These are phyloP conservation scores for Trigoniulus corallinus DNA, from an alignment of 1,140 invertebrate genomes.

Conservation along the genomic window DNA sequence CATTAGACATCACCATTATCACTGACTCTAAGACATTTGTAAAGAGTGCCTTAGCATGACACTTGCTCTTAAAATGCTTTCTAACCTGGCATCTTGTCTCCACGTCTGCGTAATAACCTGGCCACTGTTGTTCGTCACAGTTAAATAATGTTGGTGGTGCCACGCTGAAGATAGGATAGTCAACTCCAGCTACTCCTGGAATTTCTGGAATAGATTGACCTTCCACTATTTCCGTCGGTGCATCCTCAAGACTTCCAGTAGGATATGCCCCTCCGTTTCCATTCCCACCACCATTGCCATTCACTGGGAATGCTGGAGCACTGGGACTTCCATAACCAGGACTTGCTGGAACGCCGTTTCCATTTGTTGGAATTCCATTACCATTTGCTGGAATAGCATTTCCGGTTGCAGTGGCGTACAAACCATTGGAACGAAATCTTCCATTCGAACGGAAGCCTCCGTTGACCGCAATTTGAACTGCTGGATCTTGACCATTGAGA, in stretches of 20 bases:
- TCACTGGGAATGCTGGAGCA: neutral
- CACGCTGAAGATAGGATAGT: constrained; percentile 14
- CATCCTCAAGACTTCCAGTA: neutral
- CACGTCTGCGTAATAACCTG: constrained; percentile 55
- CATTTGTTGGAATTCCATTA: neutral
- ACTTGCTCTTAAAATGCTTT: neutral
- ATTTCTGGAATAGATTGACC: neutral
- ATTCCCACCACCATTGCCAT: neutral
- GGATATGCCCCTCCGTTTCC: neutral
- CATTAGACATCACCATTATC: neutral
- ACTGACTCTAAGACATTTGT: neutral
- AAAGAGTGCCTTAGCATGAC: neutral
- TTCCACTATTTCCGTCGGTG: neutral
- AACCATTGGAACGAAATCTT: too few species aligned
- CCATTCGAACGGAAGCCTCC: too few species aligned
- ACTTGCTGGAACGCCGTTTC: neutral
- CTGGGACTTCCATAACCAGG: neutral
- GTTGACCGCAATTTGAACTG: too few species aligned
- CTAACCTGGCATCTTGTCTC: constrained; percentile 49
- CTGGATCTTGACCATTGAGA: too few species aligned
- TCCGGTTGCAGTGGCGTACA: too few species aligned
- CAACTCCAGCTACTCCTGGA: constrained; percentile 5
- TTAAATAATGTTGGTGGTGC: constrained; percentile 30
- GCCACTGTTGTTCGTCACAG: constrained; percentile 35
- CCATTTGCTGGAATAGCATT: too few species aligned